Evolutionary conservation across 2,888 invertebrate genomes (phyloP).

Genomic region (Fabriciana adippe): DNA sequence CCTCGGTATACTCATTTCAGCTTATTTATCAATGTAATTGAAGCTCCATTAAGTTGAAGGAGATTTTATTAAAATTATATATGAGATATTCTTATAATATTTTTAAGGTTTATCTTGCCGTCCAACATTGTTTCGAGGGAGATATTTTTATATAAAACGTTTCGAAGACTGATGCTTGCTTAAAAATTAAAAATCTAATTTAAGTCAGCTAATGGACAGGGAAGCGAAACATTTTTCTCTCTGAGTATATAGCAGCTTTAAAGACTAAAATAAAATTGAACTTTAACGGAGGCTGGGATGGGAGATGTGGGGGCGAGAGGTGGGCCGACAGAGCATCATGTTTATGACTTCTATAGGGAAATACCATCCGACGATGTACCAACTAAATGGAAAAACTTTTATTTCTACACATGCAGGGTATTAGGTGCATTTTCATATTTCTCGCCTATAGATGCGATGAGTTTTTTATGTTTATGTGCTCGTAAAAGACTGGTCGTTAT

Average conservation of each 20-base stretch:
- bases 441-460: conserved; percentile 63
- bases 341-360: conserved; percentile 82
- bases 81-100: not conserved
- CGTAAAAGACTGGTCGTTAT: conserved; percentile 72
- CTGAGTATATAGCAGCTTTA: conserved; percentile 41
- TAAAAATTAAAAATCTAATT: conserved; percentile 66
- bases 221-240: conserved; percentile 62
- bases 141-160: conserved; percentile 36
- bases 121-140: not conserved
- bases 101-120: not conserved
- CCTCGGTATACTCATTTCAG: conserved; percentile 36
- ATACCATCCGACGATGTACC: conserved; percentile 66
- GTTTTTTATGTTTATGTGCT: conserved; percentile 78
- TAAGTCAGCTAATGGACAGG: conserved; percentile 63
- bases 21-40: conserved; percentile 33
- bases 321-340: conserved; percentile 59
- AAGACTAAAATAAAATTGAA: conserved; percentile 65
- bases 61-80: conserved; percentile 8
- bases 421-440: conserved; percentile 77
- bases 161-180: conserved; percentile 50
- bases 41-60: conserved; percentile 18
- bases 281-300: conserved; percentile 44
- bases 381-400: conserved; percentile 77
- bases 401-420: conserved; percentile 67
- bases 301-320: conserved; percentile 36